Percentiles rank a stretch among this genome's conserved stretches.
Evolutionary conservation across 1,140 invertebrate genomes (phyloP).

Genomic region (Colletes gigas): DNA sequence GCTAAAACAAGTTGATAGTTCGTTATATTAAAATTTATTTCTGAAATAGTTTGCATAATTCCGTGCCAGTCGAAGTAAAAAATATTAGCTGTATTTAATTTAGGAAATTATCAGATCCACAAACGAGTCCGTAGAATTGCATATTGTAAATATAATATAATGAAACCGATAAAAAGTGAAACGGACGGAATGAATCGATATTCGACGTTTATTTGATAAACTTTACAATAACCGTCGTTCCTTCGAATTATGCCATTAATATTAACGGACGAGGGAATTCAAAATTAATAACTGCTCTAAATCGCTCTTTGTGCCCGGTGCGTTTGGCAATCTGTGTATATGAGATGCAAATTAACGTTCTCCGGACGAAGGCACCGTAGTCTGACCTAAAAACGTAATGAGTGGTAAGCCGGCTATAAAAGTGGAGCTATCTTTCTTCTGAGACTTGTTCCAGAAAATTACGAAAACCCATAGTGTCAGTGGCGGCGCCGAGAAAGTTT

Average conservation of each 20-base stretch:
- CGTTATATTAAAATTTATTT: no score
- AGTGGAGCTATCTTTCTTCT: slow-evolving; percentile 35
- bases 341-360: slow-evolving; percentile 40
- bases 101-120: no score
- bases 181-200: neutral
- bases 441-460: slow-evolving; percentile 30
- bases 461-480: neutral
- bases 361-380: neutral
- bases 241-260: neutral
- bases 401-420: slow-evolving; percentile 42
- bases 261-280: slow-evolving; percentile 4
- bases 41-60: no score
- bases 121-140: no score
- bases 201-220: neutral
- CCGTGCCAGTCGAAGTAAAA: no score
- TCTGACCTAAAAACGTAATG: slow-evolving; percentile 42
- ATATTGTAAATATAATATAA: neutral
- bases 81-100: no score
- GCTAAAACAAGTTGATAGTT: no score
- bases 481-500: neutral
- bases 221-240: neutral
- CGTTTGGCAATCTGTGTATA: slow-evolving; percentile 32
- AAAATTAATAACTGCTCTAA: slow-evolving; percentile 15
- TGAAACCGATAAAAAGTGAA: neutral
- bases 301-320: slow-evolving; percentile 8